Evolutionary conservation across 2,888 invertebrate species (phyloP).

Genomic region (Pyrochroa serraticornis): DNA sequence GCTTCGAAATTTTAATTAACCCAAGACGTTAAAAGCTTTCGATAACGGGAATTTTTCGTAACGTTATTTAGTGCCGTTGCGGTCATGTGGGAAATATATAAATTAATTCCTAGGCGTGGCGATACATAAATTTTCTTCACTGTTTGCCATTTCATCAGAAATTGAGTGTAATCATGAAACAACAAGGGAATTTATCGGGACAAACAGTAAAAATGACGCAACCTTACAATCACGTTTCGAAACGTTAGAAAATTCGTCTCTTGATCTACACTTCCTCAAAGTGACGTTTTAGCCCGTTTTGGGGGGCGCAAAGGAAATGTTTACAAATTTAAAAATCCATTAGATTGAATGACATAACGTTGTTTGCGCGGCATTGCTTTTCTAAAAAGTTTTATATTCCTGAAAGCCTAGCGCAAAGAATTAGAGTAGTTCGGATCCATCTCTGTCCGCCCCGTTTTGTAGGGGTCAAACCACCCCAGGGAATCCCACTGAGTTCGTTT

Average conservation of each 20-base stretch:
- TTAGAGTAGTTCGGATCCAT: constrained; percentile 38
- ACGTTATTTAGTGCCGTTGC: too few species aligned
- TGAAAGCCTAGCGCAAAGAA: constrained; percentile 34
- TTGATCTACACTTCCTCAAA: constrained; percentile 3
- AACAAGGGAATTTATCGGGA: too few species aligned
- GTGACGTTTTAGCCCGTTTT: constrained; percentile 5
- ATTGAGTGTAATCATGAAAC: neutral
- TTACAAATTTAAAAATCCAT: constrained; percentile 25
- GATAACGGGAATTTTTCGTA: too few species aligned
- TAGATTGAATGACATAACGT: constrained; percentile 24
- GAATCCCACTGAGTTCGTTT: constrained; percentile 28
- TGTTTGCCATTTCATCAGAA: constrained; percentile 16
- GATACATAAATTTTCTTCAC: constrained; percentile 10
- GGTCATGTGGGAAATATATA: neutral
- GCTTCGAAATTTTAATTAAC: constrained; percentile 3
- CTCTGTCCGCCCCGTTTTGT: constrained; percentile 35
- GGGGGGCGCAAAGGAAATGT: constrained; percentile 8
- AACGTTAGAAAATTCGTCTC: too few species aligned
- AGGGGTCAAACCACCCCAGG: constrained; percentile 35
- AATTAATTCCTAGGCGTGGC: constrained; percentile 8
- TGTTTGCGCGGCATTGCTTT: constrained; percentile 24
- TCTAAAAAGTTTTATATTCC: constrained; percentile 28
- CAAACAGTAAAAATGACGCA: too few species aligned
- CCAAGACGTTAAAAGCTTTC: too few species aligned
- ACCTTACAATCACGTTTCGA: too few species aligned